Evolutionary conservation across 1,140 invertebrate genomes (phyloP), one percentile per base, ranked within the genome.

Genomic region (Cydia strobilella): DNA sequence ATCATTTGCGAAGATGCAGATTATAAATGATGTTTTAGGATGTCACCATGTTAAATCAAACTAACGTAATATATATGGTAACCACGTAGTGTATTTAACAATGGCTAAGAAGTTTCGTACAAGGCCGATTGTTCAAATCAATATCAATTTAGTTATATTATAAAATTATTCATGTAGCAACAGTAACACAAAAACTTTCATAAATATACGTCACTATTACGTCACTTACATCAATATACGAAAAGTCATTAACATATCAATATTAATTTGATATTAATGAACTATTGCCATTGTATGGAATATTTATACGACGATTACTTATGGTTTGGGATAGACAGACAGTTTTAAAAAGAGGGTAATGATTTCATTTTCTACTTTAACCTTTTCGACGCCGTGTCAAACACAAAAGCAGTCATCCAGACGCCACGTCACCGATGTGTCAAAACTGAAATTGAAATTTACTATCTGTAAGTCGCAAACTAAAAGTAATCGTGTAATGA

Each of bases 41-140:
- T 1, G 6, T 6, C n/a, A 51, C n/a, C 13, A 5, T n/a, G n/a
- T n/a, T 51, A n/a, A 54, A 39, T 39, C 7, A 39, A 39, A 54
- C 1, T 7, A 7, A 20, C 4, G n/a, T 20, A 54, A 54, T 18
- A 54, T 18, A 7, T 54, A 54, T 18, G 3, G 12, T 18, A 54
- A n/a, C n/a, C 20, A 54, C 51, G 51, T 54, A 54, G 51, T 54
- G 51, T 54, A 54, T 54, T 54, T 54, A 54, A 54, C 3, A 54
- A 18, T 54, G n/a, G 7, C 15, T 5, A 18, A 18, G 12, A 4
- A 45, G 51, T 54, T 54, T 54, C 51, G n/a, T 54, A 54, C 51
- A 54, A 54, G 2, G 51, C 5, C 51, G 7, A 6, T 54, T 18
- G 51, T 54, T 54, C 39, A 42, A 42, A 45, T 15, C 15, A 48